Conservation (phyloP, 2,888 invertebrate genomes). For the Alcis repandata region DNA sequence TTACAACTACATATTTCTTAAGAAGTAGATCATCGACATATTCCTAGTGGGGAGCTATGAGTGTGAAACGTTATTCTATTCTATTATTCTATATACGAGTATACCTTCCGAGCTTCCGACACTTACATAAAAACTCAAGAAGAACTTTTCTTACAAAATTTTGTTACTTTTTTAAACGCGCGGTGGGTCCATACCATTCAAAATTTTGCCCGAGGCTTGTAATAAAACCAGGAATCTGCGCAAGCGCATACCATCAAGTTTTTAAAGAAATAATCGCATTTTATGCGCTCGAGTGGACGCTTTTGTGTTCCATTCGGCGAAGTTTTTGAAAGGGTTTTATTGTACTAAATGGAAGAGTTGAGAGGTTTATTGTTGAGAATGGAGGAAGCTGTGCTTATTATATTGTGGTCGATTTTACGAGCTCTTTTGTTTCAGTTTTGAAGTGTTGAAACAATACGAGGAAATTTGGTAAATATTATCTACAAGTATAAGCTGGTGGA, state of each 20-base stretch:
- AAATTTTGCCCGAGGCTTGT: conserved; percentile 17
- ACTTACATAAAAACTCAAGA: too few species aligned
- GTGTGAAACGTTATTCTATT: too few species aligned
- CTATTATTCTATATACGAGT: too few species aligned
- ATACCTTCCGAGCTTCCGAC: too few species aligned
- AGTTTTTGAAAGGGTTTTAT: conserved; percentile 22
- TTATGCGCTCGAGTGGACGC: conserved; percentile 33
- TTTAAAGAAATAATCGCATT: conserved; percentile 26
- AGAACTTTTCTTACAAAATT: too few species aligned
- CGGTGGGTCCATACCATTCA: conserved; percentile 10
- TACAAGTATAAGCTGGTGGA: too few species aligned
- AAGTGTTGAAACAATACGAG: neutral
- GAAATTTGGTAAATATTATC: neutral
- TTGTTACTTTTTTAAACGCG: neutral
- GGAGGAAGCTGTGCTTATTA: conserved; percentile 20
- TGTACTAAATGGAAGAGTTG: conserved; percentile 22
- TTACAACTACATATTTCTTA: too few species aligned
- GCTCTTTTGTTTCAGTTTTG: conserved; percentile 18
- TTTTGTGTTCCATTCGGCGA: conserved; percentile 22
- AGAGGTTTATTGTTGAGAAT: conserved; percentile 27
- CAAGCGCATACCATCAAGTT: conserved; percentile 14
- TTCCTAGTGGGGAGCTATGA: too few species aligned
- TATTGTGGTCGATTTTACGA: conserved; percentile 22
- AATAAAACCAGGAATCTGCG: too few species aligned
- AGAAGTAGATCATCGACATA: too few species aligned